Evolutionary conservation across 2,888 invertebrate species (phyloP), one percentile per base, ranked within the genome.

Genomic region (Marasmarcha lunaedactyla): DNA sequence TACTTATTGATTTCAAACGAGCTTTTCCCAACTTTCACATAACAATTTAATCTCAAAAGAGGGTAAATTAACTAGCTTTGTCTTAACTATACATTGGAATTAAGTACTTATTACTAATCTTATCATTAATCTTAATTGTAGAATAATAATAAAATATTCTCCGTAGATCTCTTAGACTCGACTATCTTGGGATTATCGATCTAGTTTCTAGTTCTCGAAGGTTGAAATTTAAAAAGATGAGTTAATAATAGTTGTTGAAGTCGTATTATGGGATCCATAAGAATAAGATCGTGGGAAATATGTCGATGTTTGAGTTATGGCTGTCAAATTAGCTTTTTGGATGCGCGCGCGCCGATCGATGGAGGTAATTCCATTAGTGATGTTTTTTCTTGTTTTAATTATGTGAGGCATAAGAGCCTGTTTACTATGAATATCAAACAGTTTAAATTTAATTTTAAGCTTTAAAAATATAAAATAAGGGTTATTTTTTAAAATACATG

Each of bases 41-140:
- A n/a, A n/a, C n/a, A n/a, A n/a, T n/a, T n/a, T n/a, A n/a, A n/a
- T n/a, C n/a, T n/a, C n/a, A n/a, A n/a, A n/a, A n/a, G n/a, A n/a
- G n/a, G n/a, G n/a, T n/a, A n/a, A n/a, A n/a, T n/a, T n/a, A 25
- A 25, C 5, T 9, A 36, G 38, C 45, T 46, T 46, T 48, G 63
- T 63, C 68, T 76, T 68, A 70, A 76, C 73, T 69, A 71, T 74
- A 72, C 77, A 70, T 76, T 77, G 72, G 76, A 68, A 81, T 78
- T 81, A 78, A 81, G 78, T 76, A 78, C 79, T 79, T 78, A 78
- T 64, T 72, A 59, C 66, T 69, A 74, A 66, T 68, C 68, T 81
- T 81, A 83, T 83, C 81, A 81, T 81, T 74, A 78, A 83, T 83
- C 81, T 81, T 81, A 81, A 83, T 83, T 79, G 81, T 68, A 55